Evolutionary conservation across 2,888 invertebrate species (phyloP).

Genomic region (Beris chalybata): DNA sequence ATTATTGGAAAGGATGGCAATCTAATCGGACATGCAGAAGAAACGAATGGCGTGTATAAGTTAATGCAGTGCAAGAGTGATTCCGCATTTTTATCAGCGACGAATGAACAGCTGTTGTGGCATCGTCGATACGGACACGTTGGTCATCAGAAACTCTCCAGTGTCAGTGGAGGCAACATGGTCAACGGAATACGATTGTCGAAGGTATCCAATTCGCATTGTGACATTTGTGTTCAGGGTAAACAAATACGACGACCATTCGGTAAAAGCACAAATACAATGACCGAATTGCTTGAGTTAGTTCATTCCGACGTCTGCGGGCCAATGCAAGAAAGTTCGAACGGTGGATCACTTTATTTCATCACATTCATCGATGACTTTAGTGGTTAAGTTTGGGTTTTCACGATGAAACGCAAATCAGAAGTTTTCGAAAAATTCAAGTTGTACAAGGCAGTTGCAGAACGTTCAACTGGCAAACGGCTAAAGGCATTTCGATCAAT

Average conservation of each 20-base stretch:
- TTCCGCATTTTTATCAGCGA: conserved; percentile 6
- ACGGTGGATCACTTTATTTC: too few relatives aligned
- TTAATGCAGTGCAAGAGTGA: conserved; percentile 9
- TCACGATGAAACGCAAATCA: conserved; percentile 16
- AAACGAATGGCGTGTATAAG: conserved; percentile 10
- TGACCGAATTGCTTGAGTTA: too few relatives aligned
- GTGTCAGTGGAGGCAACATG: conserved; percentile 10
- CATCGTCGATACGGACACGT: conserved; percentile 15
- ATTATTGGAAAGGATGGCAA: conserved; percentile 10
- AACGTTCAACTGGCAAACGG: background rate
- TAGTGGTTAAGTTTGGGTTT: conserved; percentile 16
- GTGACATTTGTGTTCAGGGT: background rate
- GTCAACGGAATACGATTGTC: conserved; percentile 8
- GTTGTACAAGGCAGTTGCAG: conserved; percentile 4
- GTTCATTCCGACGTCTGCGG: too few relatives aligned
- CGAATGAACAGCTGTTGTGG: conserved; percentile 10
- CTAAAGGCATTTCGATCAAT: background rate
- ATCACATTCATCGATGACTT: background rate
- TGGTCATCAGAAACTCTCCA: conserved; percentile 10
- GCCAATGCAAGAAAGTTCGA: too few relatives aligned
- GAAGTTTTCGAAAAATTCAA: conserved; percentile 15
- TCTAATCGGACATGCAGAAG: conserved; percentile 10
- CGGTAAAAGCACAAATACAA: too few relatives aligned
- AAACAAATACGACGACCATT: too few relatives aligned
- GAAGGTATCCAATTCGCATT: conserved; percentile 10